These are phyloP conservation scores for Zaprionus camerounensis DNA, from an alignment of 1,140 invertebrate genomes.

Conservation along the genomic window DNA sequence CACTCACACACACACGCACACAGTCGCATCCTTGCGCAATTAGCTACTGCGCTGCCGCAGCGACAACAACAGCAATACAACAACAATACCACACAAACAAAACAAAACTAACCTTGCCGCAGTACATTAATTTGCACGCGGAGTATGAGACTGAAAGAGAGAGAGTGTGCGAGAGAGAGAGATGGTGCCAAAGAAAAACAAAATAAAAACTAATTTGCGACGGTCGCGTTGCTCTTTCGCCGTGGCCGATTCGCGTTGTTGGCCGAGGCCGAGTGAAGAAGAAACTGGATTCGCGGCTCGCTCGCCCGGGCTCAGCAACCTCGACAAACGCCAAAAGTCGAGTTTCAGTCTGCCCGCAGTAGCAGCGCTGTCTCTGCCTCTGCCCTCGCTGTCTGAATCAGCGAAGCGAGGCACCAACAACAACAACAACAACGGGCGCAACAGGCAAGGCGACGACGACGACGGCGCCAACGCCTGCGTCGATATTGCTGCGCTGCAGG, in stretches of 20 bases:
- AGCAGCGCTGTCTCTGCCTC: conserved; percentile 14
- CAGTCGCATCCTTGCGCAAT: conserved; percentile 25
- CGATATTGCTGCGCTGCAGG: conserved; percentile 51
- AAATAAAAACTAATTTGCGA: conserved; percentile 23
- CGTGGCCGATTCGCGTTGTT: conserved; percentile 52
- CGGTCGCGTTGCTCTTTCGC: conserved; percentile 40
- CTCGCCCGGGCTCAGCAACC: conserved; percentile 68
- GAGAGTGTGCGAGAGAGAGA: not conserved
- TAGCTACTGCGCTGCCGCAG: not conserved
- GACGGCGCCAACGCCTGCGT: conserved; percentile 21
- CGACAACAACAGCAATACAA: not conserved
- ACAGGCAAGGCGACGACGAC: conserved; percentile 26
- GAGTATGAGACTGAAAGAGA: not conserved
- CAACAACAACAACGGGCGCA: conserved; percentile 26
- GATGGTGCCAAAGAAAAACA: conserved; percentile 15
- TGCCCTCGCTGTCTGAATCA: conserved; percentile 60
- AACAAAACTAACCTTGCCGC: conserved; percentile 32
- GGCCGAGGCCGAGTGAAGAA: conserved; percentile 69
- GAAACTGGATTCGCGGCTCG: conserved; percentile 75
- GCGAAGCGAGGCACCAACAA: conserved; percentile 61
- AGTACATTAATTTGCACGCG: conserved; percentile 32
- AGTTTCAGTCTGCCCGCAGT: conserved; percentile 53
- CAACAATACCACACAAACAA: conserved; percentile 4
- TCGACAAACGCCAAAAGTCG: conserved; percentile 75
- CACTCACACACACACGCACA: conserved; percentile 6